Evolutionary conservation across 2,797 vertebrate species (phyloP).

Genomic region (Amniataba percoides): DNA sequence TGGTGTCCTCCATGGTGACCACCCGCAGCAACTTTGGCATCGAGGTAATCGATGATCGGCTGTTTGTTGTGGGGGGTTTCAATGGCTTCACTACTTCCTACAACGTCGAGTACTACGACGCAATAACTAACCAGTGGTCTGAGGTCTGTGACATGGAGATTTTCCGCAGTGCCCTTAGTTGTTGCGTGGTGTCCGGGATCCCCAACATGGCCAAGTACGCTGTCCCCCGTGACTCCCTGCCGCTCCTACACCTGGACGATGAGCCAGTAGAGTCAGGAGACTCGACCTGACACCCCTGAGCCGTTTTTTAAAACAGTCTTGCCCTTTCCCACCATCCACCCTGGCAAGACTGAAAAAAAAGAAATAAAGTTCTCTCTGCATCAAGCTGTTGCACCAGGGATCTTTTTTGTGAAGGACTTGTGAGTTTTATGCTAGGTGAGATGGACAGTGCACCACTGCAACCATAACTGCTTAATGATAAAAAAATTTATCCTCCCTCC

Average conservation of each 20-base stretch:
- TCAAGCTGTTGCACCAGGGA: background rate
- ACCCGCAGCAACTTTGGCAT: slow-evolving; percentile 92
- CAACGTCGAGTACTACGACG: slow-evolving; percentile 83
- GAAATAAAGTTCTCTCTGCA: slow-evolving; percentile 22
- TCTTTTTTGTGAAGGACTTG: background rate
- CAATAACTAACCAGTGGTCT: slow-evolving; percentile 76
- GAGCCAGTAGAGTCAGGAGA: rapidly evolving
- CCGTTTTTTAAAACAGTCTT: background rate
- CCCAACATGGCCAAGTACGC: slow-evolving; percentile 7
- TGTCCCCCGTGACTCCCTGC: rapidly evolving
- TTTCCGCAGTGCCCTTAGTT: slow-evolving; percentile 87
- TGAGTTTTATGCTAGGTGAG: background rate
- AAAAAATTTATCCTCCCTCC: too few species aligned
- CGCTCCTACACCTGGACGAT: rapidly evolving
- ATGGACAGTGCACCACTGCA: background rate
- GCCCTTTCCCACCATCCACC: background rate
- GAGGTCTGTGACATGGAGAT: slow-evolving; percentile 81
- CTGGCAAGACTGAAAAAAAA: background rate
- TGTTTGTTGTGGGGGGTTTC: slow-evolving; percentile 74
- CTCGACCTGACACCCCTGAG: background rate
- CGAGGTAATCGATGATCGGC: slow-evolving; percentile 78
- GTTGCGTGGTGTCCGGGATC: slow-evolving; percentile 70
- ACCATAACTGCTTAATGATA: background rate
- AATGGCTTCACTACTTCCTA: slow-evolving; percentile 22
- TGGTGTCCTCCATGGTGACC: slow-evolving; percentile 83